Evolutionary conservation across 92 coral and sea anemone species (phyloP).

Genomic region (Actinostola sp.): DNA sequence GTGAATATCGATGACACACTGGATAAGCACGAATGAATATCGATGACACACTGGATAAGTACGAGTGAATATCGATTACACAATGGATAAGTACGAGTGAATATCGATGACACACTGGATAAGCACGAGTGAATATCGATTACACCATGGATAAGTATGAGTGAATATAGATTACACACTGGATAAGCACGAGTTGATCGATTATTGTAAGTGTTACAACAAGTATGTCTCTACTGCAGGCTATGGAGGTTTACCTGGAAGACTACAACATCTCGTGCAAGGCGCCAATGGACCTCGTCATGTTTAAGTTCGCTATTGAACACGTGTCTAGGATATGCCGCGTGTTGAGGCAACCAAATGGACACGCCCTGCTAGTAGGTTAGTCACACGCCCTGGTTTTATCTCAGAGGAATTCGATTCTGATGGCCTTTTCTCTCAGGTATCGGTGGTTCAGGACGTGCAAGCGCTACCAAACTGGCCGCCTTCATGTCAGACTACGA

Average conservation of each 20-base stretch:
- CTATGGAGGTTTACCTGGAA: conserved; percentile 87
- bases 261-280: conserved; percentile 91
- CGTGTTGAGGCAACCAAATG: conserved; percentile 92
- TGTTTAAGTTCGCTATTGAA: conserved; percentile 97
- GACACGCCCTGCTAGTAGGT: conserved; percentile 96
- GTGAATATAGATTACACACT: not conserved
- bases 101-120: not conserved
- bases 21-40: not conserved
- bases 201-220: not conserved
- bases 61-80: not conserved
- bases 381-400: conserved; percentile 19
- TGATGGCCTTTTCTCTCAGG: no score
- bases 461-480: conserved; percentile 88
- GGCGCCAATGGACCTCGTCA: conserved; percentile 95
- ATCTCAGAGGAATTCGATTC: no score
- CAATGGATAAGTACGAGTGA: not conserved
- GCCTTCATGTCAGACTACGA: conserved; percentile 99
- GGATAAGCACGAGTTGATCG: not conserved
- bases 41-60: not conserved
- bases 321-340: conserved; percentile 96
- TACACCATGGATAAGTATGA: not conserved
- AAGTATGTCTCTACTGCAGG: conserved; percentile 32
- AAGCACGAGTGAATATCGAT: not conserved
- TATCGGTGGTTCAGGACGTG: conserved; percentile 96
- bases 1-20: no score